These are phyloP conservation scores for Drosophila kohkoa DNA, from an alignment of 1,140 invertebrate species.

Conservation along the genomic window DNA sequence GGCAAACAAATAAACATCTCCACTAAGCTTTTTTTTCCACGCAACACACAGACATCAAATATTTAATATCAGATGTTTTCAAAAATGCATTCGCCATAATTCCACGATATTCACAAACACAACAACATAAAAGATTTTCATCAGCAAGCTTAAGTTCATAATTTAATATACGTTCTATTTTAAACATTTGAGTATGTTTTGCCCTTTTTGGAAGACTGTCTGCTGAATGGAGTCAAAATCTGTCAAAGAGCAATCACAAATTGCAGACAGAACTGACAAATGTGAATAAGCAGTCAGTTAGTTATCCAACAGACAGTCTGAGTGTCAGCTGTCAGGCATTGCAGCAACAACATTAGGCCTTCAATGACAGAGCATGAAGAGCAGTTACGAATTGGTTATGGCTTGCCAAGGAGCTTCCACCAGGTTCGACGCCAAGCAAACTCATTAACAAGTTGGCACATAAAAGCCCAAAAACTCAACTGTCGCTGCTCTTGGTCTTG, in stretches of 20 bases:
- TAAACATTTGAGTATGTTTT: neutral
- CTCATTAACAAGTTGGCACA: constrained; percentile 82
- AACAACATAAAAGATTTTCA: too few relatives aligned
- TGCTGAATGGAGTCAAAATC: constrained; percentile 62
- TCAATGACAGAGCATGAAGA: constrained; percentile 64
- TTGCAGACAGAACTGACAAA: constrained; percentile 73
- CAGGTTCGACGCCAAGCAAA: constrained; percentile 48
- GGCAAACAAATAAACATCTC: constrained; percentile 52
- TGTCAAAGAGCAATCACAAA: constrained; percentile 72
- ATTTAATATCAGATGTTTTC: constrained; percentile 34
- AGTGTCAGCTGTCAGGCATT: constrained; percentile 42
- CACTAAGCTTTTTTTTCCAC: constrained; percentile 30
- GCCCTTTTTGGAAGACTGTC: neutral
- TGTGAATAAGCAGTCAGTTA: constrained; percentile 53
- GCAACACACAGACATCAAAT: constrained; percentile 36
- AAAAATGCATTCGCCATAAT: constrained; percentile 10
- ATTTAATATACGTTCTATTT: constrained; percentile 2
- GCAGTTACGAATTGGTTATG: constrained; percentile 40
- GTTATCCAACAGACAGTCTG: constrained; percentile 34
- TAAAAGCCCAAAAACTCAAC: constrained; percentile 61
- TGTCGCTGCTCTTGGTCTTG: neutral
- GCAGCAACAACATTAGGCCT: constrained; percentile 59
- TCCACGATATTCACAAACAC: neutral
- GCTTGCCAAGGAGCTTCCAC: constrained; percentile 24
- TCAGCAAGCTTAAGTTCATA: neutral